These are phyloP conservation scores for Caracal caracal DNA, from an alignment of 2,113 vertebrate genomes.

Conservation along the genomic window DNA sequence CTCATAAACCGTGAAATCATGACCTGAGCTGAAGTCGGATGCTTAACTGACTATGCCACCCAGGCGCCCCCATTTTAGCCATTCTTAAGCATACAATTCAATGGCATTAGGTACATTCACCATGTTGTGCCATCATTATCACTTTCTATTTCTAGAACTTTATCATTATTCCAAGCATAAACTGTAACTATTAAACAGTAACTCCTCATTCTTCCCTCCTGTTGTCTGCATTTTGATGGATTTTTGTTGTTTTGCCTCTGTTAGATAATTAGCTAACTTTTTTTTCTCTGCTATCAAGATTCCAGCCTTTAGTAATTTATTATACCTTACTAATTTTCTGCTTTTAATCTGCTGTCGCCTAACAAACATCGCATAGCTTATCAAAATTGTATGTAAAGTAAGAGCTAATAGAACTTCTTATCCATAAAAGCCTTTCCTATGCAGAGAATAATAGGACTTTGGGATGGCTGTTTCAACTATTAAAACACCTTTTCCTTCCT, in stretches of 20 bases:
- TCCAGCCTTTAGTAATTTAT: background rate
- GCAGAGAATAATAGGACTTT: background rate
- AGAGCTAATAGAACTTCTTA: background rate
- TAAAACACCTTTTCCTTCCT: background rate
- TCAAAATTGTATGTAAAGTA: background rate
- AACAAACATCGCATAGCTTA: conserved; percentile 13
- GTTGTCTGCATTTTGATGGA: background rate
- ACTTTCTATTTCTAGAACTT: background rate
- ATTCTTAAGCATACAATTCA: background rate
- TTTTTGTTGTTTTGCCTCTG: background rate
- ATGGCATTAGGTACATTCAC: background rate
- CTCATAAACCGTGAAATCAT: no score
- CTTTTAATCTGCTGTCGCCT: background rate
- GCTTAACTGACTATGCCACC: no score
- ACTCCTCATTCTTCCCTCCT: background rate
- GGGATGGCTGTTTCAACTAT: background rate
- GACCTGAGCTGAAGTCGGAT: no score
- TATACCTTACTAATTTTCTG: background rate
- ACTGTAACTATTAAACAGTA: background rate
- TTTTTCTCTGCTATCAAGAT: background rate
- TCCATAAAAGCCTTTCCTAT: background rate
- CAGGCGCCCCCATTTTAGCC: background rate
- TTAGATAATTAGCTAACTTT: background rate
- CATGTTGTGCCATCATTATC: background rate
- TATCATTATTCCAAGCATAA: background rate